Conservation (phyloP, 92 coral and sea anemone species). For the Diadumene lineata region DNA sequence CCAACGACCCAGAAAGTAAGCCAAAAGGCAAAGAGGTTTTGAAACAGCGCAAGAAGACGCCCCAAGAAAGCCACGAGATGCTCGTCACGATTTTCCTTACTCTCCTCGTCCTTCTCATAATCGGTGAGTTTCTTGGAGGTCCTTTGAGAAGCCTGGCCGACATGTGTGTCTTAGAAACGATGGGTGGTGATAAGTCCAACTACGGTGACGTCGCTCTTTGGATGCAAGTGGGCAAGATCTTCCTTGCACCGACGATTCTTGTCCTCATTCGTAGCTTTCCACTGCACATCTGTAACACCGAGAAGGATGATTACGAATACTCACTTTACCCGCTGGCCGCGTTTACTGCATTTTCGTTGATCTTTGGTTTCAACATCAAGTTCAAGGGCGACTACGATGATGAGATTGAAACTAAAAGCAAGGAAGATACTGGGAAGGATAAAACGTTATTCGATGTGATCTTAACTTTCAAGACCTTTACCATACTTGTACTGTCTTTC, state of each 20-base stretch:
- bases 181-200: slow-evolving; percentile 13
- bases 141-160: slow-evolving; percentile 24
- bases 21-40: slow-evolving; percentile 1
- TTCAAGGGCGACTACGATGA: neutral
- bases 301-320: slow-evolving; percentile 30
- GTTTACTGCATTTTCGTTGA: slow-evolving; percentile 17
- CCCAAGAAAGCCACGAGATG: slow-evolving; percentile 41
- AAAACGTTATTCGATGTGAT: slow-evolving; percentile 17
- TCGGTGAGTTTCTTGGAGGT: slow-evolving; percentile 30
- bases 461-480: slow-evolving; percentile 34
- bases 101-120: slow-evolving; percentile 24
- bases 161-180: slow-evolving; percentile 31
- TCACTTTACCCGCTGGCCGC: slow-evolving; percentile 38
- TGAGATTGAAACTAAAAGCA: neutral
- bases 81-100: slow-evolving; percentile 29
- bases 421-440: slow-evolving; percentile 2
- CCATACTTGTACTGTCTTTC: slow-evolving; percentile 34
- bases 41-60: slow-evolving; percentile 14
- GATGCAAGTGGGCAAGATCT: slow-evolving; percentile 51
- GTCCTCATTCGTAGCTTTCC: slow-evolving; percentile 35
- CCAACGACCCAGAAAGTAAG: neutral
- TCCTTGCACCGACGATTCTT: slow-evolving; percentile 31
- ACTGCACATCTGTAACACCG: slow-evolving; percentile 18
- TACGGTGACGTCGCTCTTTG: slow-evolving; percentile 35
- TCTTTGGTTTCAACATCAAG: slow-evolving; percentile 15